Evolutionary conservation across 2,113 vertebrate genomes (phyloP), one percentile per base, ranked within the genome.

Genomic region (Promerops cafer): DNA sequence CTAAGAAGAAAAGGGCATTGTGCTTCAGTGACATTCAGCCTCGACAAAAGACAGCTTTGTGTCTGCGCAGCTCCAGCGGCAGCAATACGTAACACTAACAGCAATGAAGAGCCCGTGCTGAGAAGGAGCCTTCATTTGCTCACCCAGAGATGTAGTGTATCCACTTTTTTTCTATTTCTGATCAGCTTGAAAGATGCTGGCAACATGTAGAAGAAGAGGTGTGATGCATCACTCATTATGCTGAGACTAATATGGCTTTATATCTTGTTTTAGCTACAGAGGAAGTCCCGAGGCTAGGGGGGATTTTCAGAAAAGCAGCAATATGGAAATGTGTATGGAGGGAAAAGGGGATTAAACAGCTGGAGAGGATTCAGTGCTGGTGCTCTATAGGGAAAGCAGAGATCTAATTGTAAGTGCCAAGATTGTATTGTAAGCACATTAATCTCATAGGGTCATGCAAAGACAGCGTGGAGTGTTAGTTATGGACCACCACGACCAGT

Each of bases 221-320:
- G 53, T 82, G 50, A 76, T 54, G 44, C 66, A 69, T 81, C 44
- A 42, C 28, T 93, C 61, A 17, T 83, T 71, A 72, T 79, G 27
- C 74, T 86, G 81, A 93, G 60, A 50, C 72, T 90, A 82, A 90
- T 57, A 50, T 42, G 61, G 57, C 26, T 90, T 97, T 90, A 22
- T 77, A 72, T 69, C 76, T 94, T 88, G 69, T 95, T 96, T 95
- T 94, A 94, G 69, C 65, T 77, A 26, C 79, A 89, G 61, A 84
- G 44, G 33, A 95, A 93, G 68, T 77, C 89, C 88, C 0, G 1
- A 66, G 78, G 64, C 86, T 21, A 3, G 13, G 28, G 35, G 40
- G 44, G 78, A 70, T 96, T 91, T 78, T 59, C 87, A 86, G 77
- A 84, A 91, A 91, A 91, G 79, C 72, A 82, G 72, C 57, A 54